These are phyloP conservation scores for Apis mellifera DNA, from an alignment of 1,140 invertebrate genomes.

Conservation along the genomic window DNA sequence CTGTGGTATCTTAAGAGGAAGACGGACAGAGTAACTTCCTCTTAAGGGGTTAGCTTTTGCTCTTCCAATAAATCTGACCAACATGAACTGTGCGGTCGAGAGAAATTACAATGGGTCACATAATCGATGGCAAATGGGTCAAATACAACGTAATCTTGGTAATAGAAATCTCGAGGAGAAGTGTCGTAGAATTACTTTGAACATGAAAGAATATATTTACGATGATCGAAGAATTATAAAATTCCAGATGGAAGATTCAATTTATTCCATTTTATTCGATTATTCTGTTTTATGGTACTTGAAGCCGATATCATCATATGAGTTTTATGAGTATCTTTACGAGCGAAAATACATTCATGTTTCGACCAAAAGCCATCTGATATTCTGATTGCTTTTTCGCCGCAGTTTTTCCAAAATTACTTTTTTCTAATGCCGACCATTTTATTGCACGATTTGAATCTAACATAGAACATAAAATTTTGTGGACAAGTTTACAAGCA, in stretches of 20 bases:
- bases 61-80: constrained; percentile 55
- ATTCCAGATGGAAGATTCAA: constrained; percentile 41
- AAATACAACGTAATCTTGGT: constrained; percentile 40
- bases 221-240: not conserved
- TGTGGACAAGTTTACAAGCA: too few relatives aligned
- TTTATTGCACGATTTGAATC: not conserved
- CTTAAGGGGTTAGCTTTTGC: constrained; percentile 1
- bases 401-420: constrained; percentile 48
- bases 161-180: not conserved
- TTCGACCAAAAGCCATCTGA: constrained; percentile 35
- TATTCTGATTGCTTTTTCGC: constrained; percentile 41
- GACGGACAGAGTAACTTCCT: constrained; percentile 36
- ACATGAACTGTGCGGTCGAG: not conserved
- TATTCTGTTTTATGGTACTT: constrained; percentile 51
- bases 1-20: constrained; percentile 41
- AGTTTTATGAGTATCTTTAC: constrained; percentile 54
- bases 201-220: constrained; percentile 3
- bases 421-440: not conserved
- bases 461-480: not conserved
- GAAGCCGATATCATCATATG: constrained; percentile 40
- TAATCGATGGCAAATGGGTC: constrained; percentile 15
- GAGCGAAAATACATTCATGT: constrained; percentile 40
- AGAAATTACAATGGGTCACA: constrained; percentile 8
- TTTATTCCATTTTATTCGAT: constrained; percentile 58
- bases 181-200: not conserved